Conservation (phyloP, 2,113 vertebrate genomes). For the Dolichotis patagonum region DNA sequence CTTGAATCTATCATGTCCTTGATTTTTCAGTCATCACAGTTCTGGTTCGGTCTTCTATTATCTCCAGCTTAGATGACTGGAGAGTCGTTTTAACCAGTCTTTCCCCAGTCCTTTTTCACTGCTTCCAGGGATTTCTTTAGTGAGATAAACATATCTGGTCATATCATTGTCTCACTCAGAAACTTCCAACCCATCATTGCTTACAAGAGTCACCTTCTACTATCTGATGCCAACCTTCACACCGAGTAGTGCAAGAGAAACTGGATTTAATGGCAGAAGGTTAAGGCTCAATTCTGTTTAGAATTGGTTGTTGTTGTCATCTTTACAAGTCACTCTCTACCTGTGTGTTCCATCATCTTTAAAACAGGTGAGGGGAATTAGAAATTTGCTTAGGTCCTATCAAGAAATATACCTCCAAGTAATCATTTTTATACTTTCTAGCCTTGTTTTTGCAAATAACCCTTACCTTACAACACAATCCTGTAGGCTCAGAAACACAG, state of each 20-base stretch:
- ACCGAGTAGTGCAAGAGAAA: neutral
- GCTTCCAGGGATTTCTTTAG: neutral
- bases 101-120: neutral
- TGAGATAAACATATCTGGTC: neutral
- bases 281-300: neutral
- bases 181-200: neutral
- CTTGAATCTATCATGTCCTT: constrained; percentile 38
- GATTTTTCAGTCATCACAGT: constrained; percentile 25
- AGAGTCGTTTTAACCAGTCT: neutral
- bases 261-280: neutral
- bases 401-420: neutral
- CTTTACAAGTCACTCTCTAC: neutral
- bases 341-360: neutral
- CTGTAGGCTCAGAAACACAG: neutral
- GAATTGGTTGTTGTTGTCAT: neutral
- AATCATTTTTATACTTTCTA: neutral
- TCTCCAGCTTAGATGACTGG: neutral
- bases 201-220: neutral
- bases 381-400: neutral
- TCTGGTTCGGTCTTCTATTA: neutral
- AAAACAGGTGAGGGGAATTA: neutral
- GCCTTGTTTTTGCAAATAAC: neutral
- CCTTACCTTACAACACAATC: neutral
- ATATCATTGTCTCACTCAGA: neutral
- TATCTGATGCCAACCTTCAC: neutral